These are phyloP conservation scores for Bombyx mandarina DNA, from an alignment of 1,140 invertebrate genomes.

Conservation along the genomic window DNA sequence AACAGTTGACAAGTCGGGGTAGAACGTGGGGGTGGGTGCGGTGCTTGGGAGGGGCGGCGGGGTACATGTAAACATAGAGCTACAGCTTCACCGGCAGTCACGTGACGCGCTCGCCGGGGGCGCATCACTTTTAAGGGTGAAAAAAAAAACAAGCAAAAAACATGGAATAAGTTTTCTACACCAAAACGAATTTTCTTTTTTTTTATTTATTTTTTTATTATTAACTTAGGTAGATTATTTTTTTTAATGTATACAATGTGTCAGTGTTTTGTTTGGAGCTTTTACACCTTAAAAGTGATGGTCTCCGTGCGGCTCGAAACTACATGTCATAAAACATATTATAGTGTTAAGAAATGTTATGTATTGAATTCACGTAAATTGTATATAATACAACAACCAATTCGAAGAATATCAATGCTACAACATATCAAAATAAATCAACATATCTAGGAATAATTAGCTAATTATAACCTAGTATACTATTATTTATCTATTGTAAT, in stretches of 20 bases:
- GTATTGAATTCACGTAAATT: conserved; percentile 47
- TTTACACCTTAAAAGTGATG: conserved; percentile 54
- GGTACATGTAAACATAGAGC: conserved; percentile 62
- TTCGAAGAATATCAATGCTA: conserved; percentile 66
- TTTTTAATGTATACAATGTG: too few relatives aligned
- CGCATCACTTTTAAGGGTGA: conserved; percentile 63
- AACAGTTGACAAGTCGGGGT: conserved; percentile 19
- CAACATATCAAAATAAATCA: conserved; percentile 61
- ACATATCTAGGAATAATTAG: conserved; percentile 45
- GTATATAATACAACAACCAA: conserved; percentile 53
- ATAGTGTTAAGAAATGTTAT: conserved; percentile 18
- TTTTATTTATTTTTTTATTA: background rate
- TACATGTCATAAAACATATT: conserved; percentile 24
- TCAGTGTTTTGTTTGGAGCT: too few relatives aligned
- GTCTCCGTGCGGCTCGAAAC: conserved; percentile 20
- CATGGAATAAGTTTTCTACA: conserved; percentile 13
- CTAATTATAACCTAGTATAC: conserved; percentile 3
- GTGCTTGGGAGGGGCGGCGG: conserved; percentile 21
- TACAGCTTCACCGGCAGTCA: conserved; percentile 57
- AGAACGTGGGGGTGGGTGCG: conserved; percentile 18
- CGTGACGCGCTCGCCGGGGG: conserved; percentile 62
- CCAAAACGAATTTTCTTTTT: background rate
- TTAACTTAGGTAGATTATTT: too few relatives aligned
- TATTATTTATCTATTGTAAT: conserved; percentile 5
- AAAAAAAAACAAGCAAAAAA: conserved; percentile 22